phyloP scores from a whole-genome alignment of 2,113 vertebrate genomes.

The Rhombomys opimus region DNA sequence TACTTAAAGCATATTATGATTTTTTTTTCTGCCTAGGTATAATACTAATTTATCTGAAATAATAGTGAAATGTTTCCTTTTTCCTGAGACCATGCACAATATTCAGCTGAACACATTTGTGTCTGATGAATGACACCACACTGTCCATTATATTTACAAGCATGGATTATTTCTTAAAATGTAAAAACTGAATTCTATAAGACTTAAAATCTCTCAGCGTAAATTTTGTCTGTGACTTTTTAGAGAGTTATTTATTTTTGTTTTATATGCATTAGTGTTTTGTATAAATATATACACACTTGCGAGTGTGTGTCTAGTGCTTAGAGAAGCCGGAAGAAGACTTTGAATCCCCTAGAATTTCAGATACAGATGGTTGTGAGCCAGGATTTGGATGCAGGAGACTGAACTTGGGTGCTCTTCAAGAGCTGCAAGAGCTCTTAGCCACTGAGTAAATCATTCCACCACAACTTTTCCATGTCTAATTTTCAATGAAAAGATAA shows the following conservation, averaged over 20 bases:
- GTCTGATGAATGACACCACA: background rate
- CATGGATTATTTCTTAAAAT: background rate
- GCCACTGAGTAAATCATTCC: background rate
- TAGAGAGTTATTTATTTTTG: background rate
- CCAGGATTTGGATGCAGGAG: background rate
- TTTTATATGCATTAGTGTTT: background rate
- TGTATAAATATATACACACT: background rate
- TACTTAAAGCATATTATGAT: background rate
- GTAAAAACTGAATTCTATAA: background rate
- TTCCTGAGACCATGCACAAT: background rate
- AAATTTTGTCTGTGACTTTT: background rate
- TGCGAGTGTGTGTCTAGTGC: background rate
- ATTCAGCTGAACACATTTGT: background rate
- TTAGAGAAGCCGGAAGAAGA: background rate
- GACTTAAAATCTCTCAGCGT: background rate
- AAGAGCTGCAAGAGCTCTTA: background rate
- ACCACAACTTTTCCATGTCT: background rate
- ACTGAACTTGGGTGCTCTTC: background rate
- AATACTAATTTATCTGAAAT: background rate
- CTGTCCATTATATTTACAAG: background rate
- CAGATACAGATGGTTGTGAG: background rate
- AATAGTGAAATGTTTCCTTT: background rate
- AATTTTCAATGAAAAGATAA: background rate
- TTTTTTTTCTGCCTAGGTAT: background rate
- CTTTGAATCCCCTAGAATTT: background rate